These are phyloP conservation scores for Caenorhabditis japonica DNA, from an alignment of 2,888 invertebrate species.

Conservation along the genomic window DNA sequence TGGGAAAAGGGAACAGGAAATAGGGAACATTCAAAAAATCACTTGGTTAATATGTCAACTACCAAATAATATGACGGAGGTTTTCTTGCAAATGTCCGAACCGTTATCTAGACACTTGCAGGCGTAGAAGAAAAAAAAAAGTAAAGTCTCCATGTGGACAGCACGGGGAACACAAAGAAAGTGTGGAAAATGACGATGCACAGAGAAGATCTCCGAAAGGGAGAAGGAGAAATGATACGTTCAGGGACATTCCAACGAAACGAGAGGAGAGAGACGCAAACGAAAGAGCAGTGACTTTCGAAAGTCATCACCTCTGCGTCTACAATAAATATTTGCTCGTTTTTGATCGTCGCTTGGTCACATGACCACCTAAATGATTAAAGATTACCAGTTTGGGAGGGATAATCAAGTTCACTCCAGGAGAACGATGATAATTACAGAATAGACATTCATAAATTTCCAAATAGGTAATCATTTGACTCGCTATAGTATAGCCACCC, in stretches of 20 bases:
- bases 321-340: background rate
- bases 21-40: no score
- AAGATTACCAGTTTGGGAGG: no score
- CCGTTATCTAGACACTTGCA: constrained; percentile 26
- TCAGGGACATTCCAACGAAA: constrained; percentile 24
- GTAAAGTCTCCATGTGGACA: constrained; percentile 41
- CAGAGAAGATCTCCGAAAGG: constrained; percentile 2
- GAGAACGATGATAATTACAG: no score
- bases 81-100: constrained; percentile 44
- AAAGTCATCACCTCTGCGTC: constrained; percentile 41
- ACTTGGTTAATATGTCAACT: no score
- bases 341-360: no score
- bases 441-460: no score
- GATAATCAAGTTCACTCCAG: no score
- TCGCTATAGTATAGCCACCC: no score
- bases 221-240: constrained; percentile 13
- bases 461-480: no score
- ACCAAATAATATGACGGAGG: constrained; percentile 19
- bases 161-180: constrained; percentile 23
- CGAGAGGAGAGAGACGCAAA: constrained; percentile 21
- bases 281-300: constrained; percentile 36
- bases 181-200: constrained; percentile 6
- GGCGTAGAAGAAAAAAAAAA: constrained; percentile 32
- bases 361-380: no score
- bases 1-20: no score